A percentile compares a stretch with the other conserved stretches of the same genome.
These are phyloP conservation scores for Atlantisia rogersi DNA, from an alignment of 2,113 vertebrate species.

Conservation along the genomic window DNA sequence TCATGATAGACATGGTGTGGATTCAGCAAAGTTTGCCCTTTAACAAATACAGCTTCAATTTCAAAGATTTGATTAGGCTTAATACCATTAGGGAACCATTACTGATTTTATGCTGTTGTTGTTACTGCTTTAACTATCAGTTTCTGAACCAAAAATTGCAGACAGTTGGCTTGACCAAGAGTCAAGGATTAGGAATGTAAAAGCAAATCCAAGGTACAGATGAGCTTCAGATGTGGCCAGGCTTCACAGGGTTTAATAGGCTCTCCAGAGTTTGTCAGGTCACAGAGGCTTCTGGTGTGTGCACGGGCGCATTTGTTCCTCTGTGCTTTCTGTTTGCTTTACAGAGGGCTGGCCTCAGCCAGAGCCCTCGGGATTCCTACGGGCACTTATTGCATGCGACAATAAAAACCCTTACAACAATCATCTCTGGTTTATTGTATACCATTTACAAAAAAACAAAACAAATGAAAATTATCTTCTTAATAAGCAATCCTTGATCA, in stretches of 20 bases:
- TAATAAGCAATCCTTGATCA: conserved; percentile 67
- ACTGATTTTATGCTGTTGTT: conserved; percentile 63
- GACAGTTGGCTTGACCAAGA: conserved; percentile 72
- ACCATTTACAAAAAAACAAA: conserved; percentile 62
- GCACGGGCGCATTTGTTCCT: neutral
- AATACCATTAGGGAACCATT: conserved; percentile 71
- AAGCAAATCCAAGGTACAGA: conserved; percentile 73
- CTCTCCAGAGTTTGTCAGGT: conserved; percentile 44
- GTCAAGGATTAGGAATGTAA: conserved; percentile 75
- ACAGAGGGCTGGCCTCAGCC: neutral
- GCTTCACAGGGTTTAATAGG: conserved; percentile 26
- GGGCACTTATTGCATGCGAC: neutral
- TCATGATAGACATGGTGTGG: conserved; percentile 60
- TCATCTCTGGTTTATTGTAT: conserved; percentile 58
- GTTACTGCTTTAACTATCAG: conserved; percentile 72
- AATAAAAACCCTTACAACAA: conserved; percentile 28
- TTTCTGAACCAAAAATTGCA: conserved; percentile 72
- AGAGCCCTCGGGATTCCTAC: neutral
- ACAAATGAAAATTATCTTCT: conserved; percentile 61
- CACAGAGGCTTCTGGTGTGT: neutral
- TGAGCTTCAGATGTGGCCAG: conserved; percentile 68
- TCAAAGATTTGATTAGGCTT: conserved; percentile 70
- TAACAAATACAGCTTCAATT: conserved; percentile 70
- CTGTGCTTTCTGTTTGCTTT: neutral
- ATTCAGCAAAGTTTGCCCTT: conserved; percentile 70